These are phyloP conservation scores for Alloplasta piceator DNA, from an alignment of 2,888 invertebrate species.

Conservation along the genomic window DNA sequence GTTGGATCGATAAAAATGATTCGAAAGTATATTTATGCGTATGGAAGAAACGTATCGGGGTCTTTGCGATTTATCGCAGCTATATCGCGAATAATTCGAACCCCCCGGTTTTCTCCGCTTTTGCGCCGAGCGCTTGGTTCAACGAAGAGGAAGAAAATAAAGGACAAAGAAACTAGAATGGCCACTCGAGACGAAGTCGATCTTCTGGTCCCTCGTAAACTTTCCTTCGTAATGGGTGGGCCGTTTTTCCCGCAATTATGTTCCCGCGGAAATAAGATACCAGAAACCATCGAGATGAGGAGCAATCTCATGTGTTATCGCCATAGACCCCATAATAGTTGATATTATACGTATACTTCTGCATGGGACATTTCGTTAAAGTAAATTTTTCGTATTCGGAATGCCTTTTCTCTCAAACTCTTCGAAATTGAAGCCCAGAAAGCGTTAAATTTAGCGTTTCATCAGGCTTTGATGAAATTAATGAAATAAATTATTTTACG, in stretches of 20 bases:
- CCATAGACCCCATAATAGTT: conserved; percentile 6
- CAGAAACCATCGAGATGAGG: conserved; percentile 22
- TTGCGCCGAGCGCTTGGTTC: conserved; percentile 31
- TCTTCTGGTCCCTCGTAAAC: conserved; percentile 64
- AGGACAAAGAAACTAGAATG: conserved; percentile 63
- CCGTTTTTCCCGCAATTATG: conserved; percentile 46
- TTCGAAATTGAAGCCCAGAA: too few relatives aligned
- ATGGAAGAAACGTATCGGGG: conserved; percentile 29
- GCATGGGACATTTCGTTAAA: background rate
- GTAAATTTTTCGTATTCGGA: too few relatives aligned
- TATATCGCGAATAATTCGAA: conserved; percentile 65
- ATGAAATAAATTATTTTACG: background rate
- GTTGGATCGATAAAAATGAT: conserved; percentile 64
- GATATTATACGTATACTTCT: conserved; percentile 36
- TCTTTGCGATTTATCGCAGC: conserved; percentile 64
- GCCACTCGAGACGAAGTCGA: conserved; percentile 52
- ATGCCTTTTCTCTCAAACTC: too few relatives aligned
- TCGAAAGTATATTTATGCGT: background rate
- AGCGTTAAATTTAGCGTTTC: background rate
- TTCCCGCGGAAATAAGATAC: conserved; percentile 16
- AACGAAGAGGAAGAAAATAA: conserved; percentile 34
- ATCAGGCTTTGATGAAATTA: background rate
- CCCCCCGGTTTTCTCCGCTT: conserved; percentile 51
- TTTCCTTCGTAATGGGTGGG: conserved; percentile 67
- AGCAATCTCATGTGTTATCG: conserved; percentile 25